These are phyloP conservation scores for Endotricha flammealis DNA, from an alignment of 2,888 invertebrate genomes.

Conservation along the genomic window DNA sequence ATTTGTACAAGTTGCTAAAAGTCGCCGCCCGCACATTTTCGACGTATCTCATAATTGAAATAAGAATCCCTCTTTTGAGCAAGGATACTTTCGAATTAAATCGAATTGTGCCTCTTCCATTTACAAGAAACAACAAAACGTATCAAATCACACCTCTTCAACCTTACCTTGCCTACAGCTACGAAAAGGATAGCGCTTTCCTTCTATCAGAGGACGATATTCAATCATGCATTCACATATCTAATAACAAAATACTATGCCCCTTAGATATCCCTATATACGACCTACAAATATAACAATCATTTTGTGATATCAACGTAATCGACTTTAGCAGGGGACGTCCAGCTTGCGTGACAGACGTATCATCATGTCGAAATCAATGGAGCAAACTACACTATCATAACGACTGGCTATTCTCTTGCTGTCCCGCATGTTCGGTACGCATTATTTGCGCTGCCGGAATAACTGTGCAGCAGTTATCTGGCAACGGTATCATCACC, in stretches of 20 bases:
- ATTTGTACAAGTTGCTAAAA: slow-evolving; percentile 8
- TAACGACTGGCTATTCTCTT: background rate
- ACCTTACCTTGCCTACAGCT: slow-evolving; percentile 4
- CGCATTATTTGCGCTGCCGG: background rate
- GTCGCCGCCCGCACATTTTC: slow-evolving; percentile 2
- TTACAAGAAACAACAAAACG: background rate
- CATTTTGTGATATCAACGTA: background rate
- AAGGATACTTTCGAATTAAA: slow-evolving; percentile 6
- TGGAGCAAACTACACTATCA: background rate
- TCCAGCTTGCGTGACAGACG: background rate
- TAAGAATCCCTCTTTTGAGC: slow-evolving; percentile 5
- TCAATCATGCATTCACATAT: slow-evolving; percentile 3
- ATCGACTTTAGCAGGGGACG: background rate
- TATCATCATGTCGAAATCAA: too few species aligned
- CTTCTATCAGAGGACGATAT: slow-evolving; percentile 5
- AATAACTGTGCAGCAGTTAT: background rate
- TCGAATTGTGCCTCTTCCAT: slow-evolving; percentile 5
- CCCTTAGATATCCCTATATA: slow-evolving; percentile 8
- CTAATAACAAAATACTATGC: slow-evolving; percentile 7
- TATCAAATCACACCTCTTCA: slow-evolving; percentile 1
- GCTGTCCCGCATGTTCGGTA: background rate
- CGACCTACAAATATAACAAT: slow-evolving; percentile 7
- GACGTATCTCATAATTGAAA: slow-evolving; percentile 6
- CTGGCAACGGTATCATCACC: background rate
- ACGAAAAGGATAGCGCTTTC: slow-evolving; percentile 6